A percentile compares a stretch with the other conserved stretches of the same genome.
Conservation (phyloP, 2,797 vertebrate species). For the Synaphobranchus kaupii region DNA sequence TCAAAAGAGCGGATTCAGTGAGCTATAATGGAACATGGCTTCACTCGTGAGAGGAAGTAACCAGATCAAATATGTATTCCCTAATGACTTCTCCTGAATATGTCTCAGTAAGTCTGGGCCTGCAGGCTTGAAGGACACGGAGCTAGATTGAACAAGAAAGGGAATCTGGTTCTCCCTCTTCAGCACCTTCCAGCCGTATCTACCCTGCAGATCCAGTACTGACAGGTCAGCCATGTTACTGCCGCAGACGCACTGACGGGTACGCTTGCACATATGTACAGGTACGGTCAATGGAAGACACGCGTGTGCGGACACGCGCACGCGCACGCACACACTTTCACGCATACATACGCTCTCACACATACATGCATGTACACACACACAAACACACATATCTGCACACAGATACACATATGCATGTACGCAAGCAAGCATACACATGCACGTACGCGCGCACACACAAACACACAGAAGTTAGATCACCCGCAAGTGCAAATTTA, state of each 20-base stretch:
- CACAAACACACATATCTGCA: background rate
- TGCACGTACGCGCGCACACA: too few relatives aligned
- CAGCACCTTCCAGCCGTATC: background rate
- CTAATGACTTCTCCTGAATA: background rate
- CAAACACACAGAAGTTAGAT: background rate
- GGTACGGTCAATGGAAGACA: slow-evolving; percentile 56
- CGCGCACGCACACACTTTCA: background rate
- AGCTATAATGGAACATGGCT: slow-evolving; percentile 15
- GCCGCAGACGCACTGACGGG: background rate
- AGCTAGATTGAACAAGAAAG: slow-evolving; percentile 19
- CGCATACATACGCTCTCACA: background rate
- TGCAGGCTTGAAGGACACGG: background rate
- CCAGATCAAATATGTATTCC: slow-evolving; percentile 16
- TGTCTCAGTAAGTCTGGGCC: slow-evolving; percentile 1
- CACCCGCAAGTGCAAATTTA: background rate
- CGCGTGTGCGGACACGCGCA: background rate
- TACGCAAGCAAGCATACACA: too few relatives aligned
- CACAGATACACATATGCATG: background rate
- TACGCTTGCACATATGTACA: background rate
- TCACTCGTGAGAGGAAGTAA: slow-evolving; percentile 14
- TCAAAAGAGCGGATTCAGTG: background rate
- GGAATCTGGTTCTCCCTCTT: background rate
- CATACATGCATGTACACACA: background rate
- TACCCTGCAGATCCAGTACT: background rate
- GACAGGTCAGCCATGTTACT: background rate